phyloP scores from a whole-genome alignment of 2,113 vertebrate species.

The Halcyon senegalensis region DNA sequence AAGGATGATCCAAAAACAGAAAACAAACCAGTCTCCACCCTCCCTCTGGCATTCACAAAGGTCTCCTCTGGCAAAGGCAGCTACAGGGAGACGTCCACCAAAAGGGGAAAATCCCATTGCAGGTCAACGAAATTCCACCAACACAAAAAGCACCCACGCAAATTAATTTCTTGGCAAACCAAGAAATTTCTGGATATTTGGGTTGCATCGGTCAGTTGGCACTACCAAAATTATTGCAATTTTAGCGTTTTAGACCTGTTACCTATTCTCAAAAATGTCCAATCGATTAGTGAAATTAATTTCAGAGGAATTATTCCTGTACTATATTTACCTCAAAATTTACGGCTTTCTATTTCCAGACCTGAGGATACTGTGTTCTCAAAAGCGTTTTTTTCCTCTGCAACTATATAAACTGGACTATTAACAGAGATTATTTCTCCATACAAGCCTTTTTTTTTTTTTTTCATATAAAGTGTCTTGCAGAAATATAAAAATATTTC shows the following conservation, averaged over 20 bases:
- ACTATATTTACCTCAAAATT: conserved; percentile 13
- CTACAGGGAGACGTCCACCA: neutral
- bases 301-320: neutral
- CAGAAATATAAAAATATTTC: neutral
- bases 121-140: neutral
- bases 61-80: neutral
- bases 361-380: neutral
- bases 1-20: neutral
- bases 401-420: neutral
- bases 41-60: neutral
- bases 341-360: conserved; percentile 40
- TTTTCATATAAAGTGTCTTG: neutral
- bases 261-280: neutral
- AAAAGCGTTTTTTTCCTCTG: neutral
- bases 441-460: neutral
- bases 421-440: neutral
- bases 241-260: neutral
- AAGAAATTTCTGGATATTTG: conserved; percentile 10
- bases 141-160: neutral
- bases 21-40: neutral
- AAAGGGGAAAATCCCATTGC: neutral
- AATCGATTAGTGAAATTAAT: neutral
- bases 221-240: neutral
- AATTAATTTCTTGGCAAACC: neutral
- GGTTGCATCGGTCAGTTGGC: neutral